Evolutionary conservation across 2,888 invertebrate species (phyloP).

Genomic region (Formica aserva): DNA sequence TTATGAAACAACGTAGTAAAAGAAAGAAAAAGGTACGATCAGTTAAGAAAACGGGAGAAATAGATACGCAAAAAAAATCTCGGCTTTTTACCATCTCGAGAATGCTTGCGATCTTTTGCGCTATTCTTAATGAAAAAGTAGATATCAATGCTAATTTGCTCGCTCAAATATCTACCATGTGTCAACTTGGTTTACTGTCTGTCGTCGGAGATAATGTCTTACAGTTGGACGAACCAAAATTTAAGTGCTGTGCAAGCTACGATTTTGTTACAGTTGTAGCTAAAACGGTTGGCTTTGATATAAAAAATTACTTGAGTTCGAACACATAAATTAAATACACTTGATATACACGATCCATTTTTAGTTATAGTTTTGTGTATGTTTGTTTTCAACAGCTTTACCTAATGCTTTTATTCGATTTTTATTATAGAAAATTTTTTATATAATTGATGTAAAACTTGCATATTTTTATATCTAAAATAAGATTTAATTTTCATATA

Average conservation of each 20-base stretch:
- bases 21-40: conserved; percentile 88
- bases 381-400: neutral
- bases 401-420: neutral
- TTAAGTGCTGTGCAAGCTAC: conserved; percentile 94
- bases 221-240: conserved; percentile 93
- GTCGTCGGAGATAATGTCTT: conserved; percentile 91
- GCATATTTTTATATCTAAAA: conserved; percentile 16
- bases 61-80: conserved; percentile 88
- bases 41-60: conserved; percentile 86
- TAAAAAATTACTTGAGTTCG: conserved; percentile 89
- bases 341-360: neutral
- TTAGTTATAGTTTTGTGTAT: conserved; percentile 11
- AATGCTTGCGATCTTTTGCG: conserved; percentile 95
- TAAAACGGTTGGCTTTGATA: conserved; percentile 91
- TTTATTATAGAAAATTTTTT: neutral
- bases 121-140: conserved; percentile 94
- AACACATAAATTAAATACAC: conserved; percentile 12
- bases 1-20: conserved; percentile 93
- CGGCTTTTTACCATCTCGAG: conserved; percentile 94
- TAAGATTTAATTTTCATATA: conserved; percentile 16
- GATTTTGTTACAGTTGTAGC: conserved; percentile 93
- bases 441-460: neutral
- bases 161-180: conserved; percentile 94
- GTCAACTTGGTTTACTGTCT: conserved; percentile 92
- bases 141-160: conserved; percentile 95